Evolutionary conservation across 2,113 vertebrate species (phyloP).

Genomic region (Ia io): DNA sequence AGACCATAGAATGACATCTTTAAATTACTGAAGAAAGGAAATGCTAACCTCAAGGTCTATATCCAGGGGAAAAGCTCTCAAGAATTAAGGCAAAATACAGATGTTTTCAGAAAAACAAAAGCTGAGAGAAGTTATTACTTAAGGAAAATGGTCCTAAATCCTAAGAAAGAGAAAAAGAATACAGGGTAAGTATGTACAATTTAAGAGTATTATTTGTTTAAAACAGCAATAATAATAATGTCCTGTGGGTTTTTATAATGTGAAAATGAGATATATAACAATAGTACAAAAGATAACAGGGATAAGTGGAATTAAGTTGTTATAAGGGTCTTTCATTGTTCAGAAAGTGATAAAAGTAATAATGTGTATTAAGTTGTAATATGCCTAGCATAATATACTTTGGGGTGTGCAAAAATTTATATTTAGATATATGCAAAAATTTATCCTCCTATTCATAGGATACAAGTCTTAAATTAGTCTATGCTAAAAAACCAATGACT

Average conservation of each 20-base stretch:
- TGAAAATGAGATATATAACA: background rate
- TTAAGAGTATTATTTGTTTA: constrained; percentile 7
- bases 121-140: background rate
- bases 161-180: background rate
- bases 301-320: background rate
- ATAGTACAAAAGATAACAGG: background rate
- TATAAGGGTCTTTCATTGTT: background rate
- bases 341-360: constrained; percentile 17
- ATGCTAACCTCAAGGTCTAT: background rate
- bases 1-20: background rate
- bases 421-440: background rate
- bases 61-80: background rate
- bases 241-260: background rate
- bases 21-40: background rate
- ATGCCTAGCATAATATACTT: background rate
- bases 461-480: background rate
- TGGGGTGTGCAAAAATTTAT: background rate
- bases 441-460: background rate
- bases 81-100: background rate
- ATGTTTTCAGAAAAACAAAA: background rate
- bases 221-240: constrained; percentile 5
- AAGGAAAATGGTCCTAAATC: constrained; percentile 18
- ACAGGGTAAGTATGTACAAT: background rate
- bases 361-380: background rate
- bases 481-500: background rate